Percentiles rank a stretch among this genome's conserved stretches.
Evolutionary conservation across 2,113 vertebrate genomes (phyloP).

Genomic region (Neolamprologus caudopunctatus): DNA sequence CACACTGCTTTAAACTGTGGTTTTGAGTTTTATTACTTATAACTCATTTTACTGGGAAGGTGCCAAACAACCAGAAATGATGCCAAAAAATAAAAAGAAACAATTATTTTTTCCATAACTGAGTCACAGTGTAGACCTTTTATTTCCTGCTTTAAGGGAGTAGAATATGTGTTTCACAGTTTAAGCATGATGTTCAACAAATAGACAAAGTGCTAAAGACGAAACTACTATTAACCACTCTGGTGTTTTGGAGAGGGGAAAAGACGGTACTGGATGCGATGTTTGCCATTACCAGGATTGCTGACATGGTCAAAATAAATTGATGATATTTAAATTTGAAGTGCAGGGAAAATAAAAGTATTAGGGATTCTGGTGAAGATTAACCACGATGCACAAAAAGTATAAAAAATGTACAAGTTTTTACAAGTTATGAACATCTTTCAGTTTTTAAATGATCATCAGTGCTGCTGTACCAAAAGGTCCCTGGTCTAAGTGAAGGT

Average conservation of each 20-base stretch:
- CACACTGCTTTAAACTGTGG: background rate
- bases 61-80: background rate
- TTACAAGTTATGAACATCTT: background rate
- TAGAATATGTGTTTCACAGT: background rate
- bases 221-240: background rate
- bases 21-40: background rate
- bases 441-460: background rate
- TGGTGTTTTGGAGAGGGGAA: background rate
- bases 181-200: background rate
- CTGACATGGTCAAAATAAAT: background rate
- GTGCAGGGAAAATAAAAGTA: background rate
- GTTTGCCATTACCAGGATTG: background rate
- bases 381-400: fast-evolving
- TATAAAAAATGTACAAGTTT: background rate
- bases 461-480: background rate
- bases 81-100: background rate
- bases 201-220: background rate
- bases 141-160: background rate
- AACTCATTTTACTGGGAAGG: background rate
- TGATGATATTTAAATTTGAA: background rate
- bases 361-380: fast-evolving
- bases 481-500: background rate
- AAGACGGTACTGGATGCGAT: fast-evolving
- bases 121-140: background rate
- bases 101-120: background rate